These are phyloP conservation scores for Notarius lentiginosus DNA, from an alignment of 2,113 vertebrate species.

Conservation along the genomic window DNA sequence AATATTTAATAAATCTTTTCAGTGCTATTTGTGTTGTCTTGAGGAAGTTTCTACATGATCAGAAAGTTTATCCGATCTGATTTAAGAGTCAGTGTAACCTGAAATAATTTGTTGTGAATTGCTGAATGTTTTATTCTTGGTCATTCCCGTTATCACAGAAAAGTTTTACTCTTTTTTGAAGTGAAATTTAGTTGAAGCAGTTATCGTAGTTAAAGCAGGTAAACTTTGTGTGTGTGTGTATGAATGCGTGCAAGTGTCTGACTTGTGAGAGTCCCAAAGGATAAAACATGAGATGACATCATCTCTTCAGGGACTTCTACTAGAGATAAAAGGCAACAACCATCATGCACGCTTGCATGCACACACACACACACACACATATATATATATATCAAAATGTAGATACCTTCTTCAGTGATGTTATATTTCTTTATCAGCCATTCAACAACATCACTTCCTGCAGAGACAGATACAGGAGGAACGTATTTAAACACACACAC, in stretches of 20 bases:
- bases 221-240: neutral
- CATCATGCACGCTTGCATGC: constrained; percentile 11
- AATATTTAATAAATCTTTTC: neutral
- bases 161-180: neutral
- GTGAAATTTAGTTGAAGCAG: neutral
- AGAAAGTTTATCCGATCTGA: neutral
- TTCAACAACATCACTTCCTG: constrained; percentile 81
- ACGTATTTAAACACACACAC: neutral
- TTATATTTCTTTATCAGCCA: constrained; percentile 83
- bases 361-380: constrained; percentile 17
- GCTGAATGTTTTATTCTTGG: neutral
- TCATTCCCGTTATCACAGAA: neutral
- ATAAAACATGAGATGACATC: neutral
- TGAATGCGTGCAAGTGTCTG: neutral
- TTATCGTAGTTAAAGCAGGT: neutral
- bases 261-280: neutral
- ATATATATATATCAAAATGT: neutral
- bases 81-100: neutral
- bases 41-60: neutral
- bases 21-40: neutral
- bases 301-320: constrained; percentile 17
- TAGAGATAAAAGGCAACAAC: constrained; percentile 30
- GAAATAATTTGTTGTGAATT: neutral
- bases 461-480: constrained; percentile 19
- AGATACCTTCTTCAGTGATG: constrained; percentile 80